Evolutionary conservation across 1,140 invertebrate genomes (phyloP).

Genomic region (Parasteatoda tepidariorum): DNA sequence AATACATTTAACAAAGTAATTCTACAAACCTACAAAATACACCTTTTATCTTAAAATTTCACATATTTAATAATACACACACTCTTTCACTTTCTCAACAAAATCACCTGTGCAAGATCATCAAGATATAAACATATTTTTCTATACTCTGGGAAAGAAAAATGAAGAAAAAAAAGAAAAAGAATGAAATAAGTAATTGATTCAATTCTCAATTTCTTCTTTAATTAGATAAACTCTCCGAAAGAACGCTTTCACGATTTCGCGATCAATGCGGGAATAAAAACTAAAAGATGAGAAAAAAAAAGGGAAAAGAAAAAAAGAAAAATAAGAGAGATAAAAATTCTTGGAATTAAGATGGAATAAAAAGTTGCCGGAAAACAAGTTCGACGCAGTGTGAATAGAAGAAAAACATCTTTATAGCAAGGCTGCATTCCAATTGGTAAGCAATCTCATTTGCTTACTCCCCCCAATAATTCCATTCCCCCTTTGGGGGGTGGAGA

Average conservation of each 20-base stretch:
- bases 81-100: too few relatives aligned
- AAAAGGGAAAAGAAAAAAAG: neutral
- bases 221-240: neutral
- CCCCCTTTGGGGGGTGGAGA: constrained; percentile 31
- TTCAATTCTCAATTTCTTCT: neutral
- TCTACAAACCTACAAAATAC: too few relatives aligned
- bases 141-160: too few relatives aligned
- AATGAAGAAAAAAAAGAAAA: too few relatives aligned
- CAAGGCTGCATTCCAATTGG: constrained; percentile 21
- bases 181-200: neutral
- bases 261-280: neutral
- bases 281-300: neutral
- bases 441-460: constrained; percentile 46
- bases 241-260: neutral
- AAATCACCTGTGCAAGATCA: too few relatives aligned
- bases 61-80: too few relatives aligned
- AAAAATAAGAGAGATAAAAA: neutral
- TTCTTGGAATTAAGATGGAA: constrained; percentile 9
- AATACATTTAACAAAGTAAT: too few relatives aligned
- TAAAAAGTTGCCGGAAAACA: neutral
- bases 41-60: too few relatives aligned
- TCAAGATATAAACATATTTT: too few relatives aligned
- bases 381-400: neutral
- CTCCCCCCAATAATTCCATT: constrained; percentile 40
- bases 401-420: constrained; percentile 40